Evolutionary conservation across 2,888 invertebrate species (phyloP).

Genomic region (Leptarthrus brevirostris): DNA sequence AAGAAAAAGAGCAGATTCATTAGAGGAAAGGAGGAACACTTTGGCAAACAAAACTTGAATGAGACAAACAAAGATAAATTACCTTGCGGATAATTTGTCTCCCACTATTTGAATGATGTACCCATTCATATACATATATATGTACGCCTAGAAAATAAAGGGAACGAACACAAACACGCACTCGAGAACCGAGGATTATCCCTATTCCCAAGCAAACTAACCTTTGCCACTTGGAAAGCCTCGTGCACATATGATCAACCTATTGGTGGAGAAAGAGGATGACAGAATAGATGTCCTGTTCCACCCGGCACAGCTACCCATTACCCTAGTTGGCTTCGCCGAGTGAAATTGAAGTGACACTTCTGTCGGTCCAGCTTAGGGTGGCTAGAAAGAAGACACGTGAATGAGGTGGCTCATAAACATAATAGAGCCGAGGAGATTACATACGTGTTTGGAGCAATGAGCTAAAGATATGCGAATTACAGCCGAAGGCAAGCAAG

Average conservation of each 20-base stretch:
- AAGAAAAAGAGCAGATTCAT: slow-evolving; percentile 44
- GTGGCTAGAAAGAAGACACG: slow-evolving; percentile 4
- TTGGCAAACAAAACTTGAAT: slow-evolving; percentile 49
- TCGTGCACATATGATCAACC: slow-evolving; percentile 45
- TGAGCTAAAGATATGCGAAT: slow-evolving; percentile 41
- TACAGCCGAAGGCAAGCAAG: slow-evolving; percentile 28
- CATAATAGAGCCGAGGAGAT: slow-evolving; percentile 24
- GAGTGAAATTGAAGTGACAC: slow-evolving; percentile 39
- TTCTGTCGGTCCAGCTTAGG: slow-evolving; percentile 20
- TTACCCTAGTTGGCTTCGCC: neutral
- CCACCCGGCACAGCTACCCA: neutral
- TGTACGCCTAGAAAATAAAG: slow-evolving; percentile 10
- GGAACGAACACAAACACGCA: slow-evolving; percentile 14
- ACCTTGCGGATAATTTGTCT: slow-evolving; percentile 55
- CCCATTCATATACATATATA: slow-evolving; percentile 25
- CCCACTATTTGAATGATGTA: slow-evolving; percentile 43
- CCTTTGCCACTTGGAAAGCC: slow-evolving; percentile 42
- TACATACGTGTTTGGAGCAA: slow-evolving; percentile 41
- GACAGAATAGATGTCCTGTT: neutral
- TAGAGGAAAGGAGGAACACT: slow-evolving; percentile 39
- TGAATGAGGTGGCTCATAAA: slow-evolving; percentile 10
- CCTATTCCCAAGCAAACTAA: slow-evolving; percentile 38
- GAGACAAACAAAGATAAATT: slow-evolving; percentile 54
- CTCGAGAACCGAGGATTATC: neutral
- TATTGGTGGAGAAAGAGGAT: neutral